Percentiles rank a stretch among this genome's conserved stretches.
Evolutionary conservation across 2,888 invertebrate genomes (phyloP).

Genomic region (Drosophila colorata): DNA sequence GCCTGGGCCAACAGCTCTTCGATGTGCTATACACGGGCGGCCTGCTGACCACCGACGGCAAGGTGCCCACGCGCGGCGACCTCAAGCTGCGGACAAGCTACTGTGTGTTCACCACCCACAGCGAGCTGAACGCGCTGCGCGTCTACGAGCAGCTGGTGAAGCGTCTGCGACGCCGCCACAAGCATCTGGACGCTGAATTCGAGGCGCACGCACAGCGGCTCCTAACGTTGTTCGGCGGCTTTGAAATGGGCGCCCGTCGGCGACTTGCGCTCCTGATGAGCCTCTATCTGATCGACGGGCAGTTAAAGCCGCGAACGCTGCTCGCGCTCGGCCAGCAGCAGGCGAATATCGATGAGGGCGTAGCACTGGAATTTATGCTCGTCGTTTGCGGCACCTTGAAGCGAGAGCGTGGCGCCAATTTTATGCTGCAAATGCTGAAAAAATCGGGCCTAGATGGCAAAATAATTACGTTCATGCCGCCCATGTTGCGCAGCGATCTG

Average conservation of each 20-base stretch:
- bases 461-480: constrained; percentile 45
- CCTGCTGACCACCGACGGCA: constrained; percentile 5
- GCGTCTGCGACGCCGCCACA: constrained; percentile 21
- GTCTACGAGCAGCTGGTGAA: constrained; percentile 37
- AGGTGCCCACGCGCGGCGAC: constrained; percentile 1
- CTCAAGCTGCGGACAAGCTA: constrained; percentile 15
- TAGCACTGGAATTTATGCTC: constrained; percentile 33
- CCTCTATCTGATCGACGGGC: constrained; percentile 22
- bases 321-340: constrained; percentile 13
- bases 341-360: constrained; percentile 27
- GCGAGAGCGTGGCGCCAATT: constrained; percentile 7
- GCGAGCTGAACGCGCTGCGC: constrained; percentile 29
- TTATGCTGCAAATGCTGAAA: constrained; percentile 26
- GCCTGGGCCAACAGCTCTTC: constrained; percentile 7
- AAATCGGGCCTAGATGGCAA: constrained; percentile 28
- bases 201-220: constrained; percentile 19
- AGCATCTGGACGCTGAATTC: constrained; percentile 20
- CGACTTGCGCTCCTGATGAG: constrained; percentile 19
- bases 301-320: constrained; percentile 20
- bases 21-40: constrained; percentile 46
- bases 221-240: constrained; percentile 12
- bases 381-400: constrained; percentile 27
- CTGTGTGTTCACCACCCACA: constrained; percentile 26
- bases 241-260: constrained; percentile 13
- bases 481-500: constrained; percentile 39